phyloP scores from a whole-genome alignment of 2,113 vertebrate species.

The Pseudorasbora parva region DNA sequence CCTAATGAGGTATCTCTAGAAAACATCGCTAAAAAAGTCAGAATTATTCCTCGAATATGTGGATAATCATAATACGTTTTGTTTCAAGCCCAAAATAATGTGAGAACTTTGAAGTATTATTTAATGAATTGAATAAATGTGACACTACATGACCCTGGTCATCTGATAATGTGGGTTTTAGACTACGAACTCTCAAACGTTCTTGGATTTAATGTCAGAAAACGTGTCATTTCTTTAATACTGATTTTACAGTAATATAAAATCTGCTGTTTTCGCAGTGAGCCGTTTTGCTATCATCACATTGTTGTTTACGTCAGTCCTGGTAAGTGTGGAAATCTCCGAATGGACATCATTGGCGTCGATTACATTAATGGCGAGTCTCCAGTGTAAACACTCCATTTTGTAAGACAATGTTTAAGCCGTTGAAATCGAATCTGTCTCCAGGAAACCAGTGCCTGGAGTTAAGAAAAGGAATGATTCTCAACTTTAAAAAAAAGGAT shows the following conservation, averaged over 20 bases:
- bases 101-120: neutral
- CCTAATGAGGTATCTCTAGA: neutral
- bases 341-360: neutral
- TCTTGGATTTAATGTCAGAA: neutral
- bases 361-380: slow-evolving; percentile 14
- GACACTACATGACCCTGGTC: neutral
- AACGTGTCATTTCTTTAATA: neutral
- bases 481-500: neutral
- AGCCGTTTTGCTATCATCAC: neutral
- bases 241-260: neutral
- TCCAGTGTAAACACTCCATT: slow-evolving; percentile 27
- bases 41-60: neutral
- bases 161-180: neutral
- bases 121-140: neutral
- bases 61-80: too few species aligned
- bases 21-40: neutral
- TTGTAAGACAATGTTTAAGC: slow-evolving; percentile 16
- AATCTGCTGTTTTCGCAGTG: neutral
- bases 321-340: slow-evolving; percentile 5
- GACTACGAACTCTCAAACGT: neutral
- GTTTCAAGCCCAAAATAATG: neutral
- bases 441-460: neutral
- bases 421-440: slow-evolving; percentile 13
- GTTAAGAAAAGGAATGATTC: neutral
- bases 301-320: neutral